Conservation (phyloP, 2,113 vertebrate species). For the Callionymus lyra region DNA sequence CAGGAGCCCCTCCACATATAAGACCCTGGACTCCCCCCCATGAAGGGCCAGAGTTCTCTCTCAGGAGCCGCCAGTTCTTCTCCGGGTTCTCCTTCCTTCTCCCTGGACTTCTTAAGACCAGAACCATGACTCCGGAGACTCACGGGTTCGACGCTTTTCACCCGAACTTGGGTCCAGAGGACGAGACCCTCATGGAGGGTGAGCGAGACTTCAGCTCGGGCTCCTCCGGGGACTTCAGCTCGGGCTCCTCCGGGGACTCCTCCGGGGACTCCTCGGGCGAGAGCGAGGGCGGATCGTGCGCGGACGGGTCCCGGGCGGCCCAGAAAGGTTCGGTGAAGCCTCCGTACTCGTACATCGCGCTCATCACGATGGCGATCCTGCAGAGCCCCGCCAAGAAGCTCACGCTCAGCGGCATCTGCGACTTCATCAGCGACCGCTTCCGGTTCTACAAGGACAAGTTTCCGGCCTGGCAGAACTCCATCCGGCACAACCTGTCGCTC, state of each 20-base stretch:
- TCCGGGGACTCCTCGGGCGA: slow-evolving; percentile 55
- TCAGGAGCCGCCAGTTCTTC: too few species aligned
- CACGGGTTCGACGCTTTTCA: too few species aligned
- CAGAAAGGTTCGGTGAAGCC: slow-evolving; percentile 68
- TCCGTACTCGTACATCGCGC: slow-evolving; percentile 85
- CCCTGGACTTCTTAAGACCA: too few species aligned
- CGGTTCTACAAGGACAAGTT: slow-evolving; percentile 81
- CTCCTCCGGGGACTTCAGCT: slow-evolving; percentile 44
- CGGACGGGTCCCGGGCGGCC: slow-evolving; percentile 26
- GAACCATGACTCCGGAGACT: slow-evolving; percentile 66
- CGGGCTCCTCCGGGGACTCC: slow-evolving; percentile 48
- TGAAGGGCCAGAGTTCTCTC: too few species aligned
- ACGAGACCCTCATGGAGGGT: slow-evolving; percentile 63
- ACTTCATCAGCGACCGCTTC: slow-evolving; percentile 86
- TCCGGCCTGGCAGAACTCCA: slow-evolving; percentile 92
- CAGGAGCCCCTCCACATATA: slow-evolving; percentile 52
- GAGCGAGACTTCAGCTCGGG: slow-evolving; percentile 42
- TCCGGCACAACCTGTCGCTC: slow-evolving; percentile 91
- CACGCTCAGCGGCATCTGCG: slow-evolving; percentile 83
- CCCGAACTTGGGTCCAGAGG: slow-evolving; percentile 36
- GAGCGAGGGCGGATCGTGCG: slow-evolving; percentile 54
- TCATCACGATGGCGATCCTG: slow-evolving; percentile 89
- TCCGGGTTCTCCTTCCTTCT: too few species aligned
- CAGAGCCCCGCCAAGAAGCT: slow-evolving; percentile 81
- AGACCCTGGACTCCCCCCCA: too few species aligned